Evolutionary conservation across 2,888 invertebrate species (phyloP).

Genomic region (Dasypolia templi): DNA sequence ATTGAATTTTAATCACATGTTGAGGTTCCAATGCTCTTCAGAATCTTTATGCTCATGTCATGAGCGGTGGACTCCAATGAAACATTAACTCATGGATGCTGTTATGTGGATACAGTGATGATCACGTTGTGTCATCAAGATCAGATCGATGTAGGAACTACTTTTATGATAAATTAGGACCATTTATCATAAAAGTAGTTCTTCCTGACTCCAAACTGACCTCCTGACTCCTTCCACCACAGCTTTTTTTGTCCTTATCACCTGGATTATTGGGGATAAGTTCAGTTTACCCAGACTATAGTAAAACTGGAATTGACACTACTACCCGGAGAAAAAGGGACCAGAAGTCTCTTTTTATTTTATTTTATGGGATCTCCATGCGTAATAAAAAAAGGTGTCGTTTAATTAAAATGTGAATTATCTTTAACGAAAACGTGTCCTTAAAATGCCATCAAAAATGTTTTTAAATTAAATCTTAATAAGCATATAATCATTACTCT

Average conservation of each 20-base stretch:
- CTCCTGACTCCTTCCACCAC: not conserved
- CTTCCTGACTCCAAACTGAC: too few species aligned
- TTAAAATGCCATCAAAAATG: not conserved
- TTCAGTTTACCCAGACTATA: not conserved
- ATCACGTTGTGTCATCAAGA: not conserved
- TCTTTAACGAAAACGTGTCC: not conserved
- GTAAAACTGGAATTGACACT: not conserved
- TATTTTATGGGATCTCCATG: not conserved
- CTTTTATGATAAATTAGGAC: not conserved
- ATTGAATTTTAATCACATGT: slow-evolving; percentile 46
- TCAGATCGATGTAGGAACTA: not conserved
- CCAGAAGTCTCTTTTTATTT: not conserved
- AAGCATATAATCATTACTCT: slow-evolving; percentile 14
- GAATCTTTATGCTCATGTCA: slow-evolving; percentile 3
- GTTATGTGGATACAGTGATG: not conserved
- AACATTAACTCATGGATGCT: not conserved
- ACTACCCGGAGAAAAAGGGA: not conserved
- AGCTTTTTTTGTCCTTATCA: not conserved
- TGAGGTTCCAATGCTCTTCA: not conserved
- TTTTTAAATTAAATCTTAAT: slow-evolving; percentile 13
- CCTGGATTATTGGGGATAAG: too few species aligned
- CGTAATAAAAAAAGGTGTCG: not conserved
- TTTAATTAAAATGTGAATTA: not conserved
- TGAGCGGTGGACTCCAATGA: not conserved
- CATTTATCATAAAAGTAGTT: too few species aligned